These are phyloP conservation scores for Shargacucullia verbasci DNA, from an alignment of 2,888 invertebrate genomes.

Conservation along the genomic window DNA sequence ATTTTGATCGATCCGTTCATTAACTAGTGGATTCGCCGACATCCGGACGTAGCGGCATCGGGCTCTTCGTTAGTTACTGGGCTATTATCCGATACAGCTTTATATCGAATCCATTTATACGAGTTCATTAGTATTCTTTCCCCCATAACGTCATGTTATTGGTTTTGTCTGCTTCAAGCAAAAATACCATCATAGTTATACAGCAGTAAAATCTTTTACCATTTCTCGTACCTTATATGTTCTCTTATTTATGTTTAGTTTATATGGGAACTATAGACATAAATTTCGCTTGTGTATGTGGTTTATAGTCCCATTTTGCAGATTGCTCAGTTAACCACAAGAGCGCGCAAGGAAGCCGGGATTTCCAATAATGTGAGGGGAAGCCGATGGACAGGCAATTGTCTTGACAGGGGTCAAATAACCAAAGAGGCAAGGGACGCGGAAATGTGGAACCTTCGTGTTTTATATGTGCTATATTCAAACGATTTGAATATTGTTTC, in stretches of 20 bases:
- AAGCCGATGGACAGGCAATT: constrained; percentile 74
- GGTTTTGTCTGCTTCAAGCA: background rate
- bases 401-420: constrained; percentile 82
- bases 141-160: constrained; percentile 3
- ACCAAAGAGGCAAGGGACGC: constrained; percentile 65
- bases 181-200: background rate
- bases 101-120: constrained; percentile 24
- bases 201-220: background rate
- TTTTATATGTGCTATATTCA: constrained; percentile 37
- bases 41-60: constrained; percentile 63
- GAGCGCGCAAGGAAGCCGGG: constrained; percentile 65
- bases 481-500: constrained; percentile 20
- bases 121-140: background rate
- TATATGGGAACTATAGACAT: constrained; percentile 34
- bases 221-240: background rate
- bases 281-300: constrained; percentile 46
- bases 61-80: constrained; percentile 66
- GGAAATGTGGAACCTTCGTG: constrained; percentile 52
- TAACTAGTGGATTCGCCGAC: constrained; percentile 65
- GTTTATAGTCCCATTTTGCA: constrained; percentile 61
- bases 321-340: constrained; percentile 78
- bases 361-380: constrained; percentile 79
- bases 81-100: constrained; percentile 51
- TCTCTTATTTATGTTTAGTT: constrained; percentile 10
- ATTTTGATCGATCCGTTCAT: constrained; percentile 62